Conservation (phyloP, 1,140 invertebrate species). For the Drosophila suzukii region DNA sequence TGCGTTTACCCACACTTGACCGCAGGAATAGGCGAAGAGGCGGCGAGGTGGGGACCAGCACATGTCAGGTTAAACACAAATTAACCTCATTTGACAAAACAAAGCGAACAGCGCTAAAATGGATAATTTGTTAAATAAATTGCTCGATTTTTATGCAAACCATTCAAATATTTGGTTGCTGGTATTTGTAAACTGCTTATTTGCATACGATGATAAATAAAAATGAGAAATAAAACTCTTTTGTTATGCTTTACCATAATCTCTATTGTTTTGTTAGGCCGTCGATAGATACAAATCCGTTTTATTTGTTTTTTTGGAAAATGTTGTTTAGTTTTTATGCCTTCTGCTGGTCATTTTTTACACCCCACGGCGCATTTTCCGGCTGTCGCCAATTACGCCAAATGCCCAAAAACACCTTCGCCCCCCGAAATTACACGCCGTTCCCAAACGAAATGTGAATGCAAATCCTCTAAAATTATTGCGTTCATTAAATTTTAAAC, state of each 20-base stretch:
- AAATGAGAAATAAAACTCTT: conserved; percentile 60
- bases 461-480: conserved; percentile 77
- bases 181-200: conserved; percentile 56
- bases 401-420: not conserved
- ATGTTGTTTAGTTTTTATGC: conserved; percentile 59
- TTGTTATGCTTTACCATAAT: conserved; percentile 50
- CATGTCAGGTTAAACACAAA: conserved; percentile 77
- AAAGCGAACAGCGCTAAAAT: conserved; percentile 78
- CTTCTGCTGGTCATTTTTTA: conserved; percentile 23
- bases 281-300: conserved; percentile 72
- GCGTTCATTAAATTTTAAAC: conserved; percentile 83
- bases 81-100: conserved; percentile 84
- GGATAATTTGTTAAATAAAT: conserved; percentile 85
- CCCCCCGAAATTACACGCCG: not conserved
- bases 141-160: conserved; percentile 69
- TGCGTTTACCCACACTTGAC: conserved; percentile 51
- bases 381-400: conserved; percentile 63
- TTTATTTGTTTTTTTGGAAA: conserved; percentile 71
- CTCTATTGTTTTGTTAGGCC: conserved; percentile 40
- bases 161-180: conserved; percentile 49
- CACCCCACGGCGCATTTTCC: not conserved
- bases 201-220: conserved; percentile 77
- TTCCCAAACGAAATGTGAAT: conserved; percentile 10
- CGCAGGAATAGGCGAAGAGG: conserved; percentile 7
- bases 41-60: conserved; percentile 4